Evolutionary conservation across 2,888 invertebrate genomes (phyloP).

Genomic region (Lithophane leautieri): DNA sequence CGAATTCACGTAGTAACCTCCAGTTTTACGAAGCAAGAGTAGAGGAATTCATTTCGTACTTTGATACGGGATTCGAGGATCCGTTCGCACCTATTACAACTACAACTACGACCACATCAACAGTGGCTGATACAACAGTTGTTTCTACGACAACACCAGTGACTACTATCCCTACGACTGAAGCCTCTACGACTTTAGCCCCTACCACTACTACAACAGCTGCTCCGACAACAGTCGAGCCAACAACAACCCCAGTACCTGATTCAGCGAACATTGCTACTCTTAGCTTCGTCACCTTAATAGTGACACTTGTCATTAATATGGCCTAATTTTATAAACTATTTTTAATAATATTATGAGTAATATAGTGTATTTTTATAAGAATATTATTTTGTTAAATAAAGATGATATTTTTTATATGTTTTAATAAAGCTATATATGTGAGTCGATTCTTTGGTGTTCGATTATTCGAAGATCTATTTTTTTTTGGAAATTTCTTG

Average conservation of each 20-base stretch:
- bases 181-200: neutral
- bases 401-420: conserved; percentile 27
- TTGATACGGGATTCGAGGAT: conserved; percentile 81
- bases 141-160: neutral
- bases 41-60: conserved; percentile 76
- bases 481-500: neutral
- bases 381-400: conserved; percentile 26
- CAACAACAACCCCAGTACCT: conserved; percentile 19
- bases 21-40: conserved; percentile 76
- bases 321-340: conserved; percentile 52
- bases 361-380: conserved; percentile 37
- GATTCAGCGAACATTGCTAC: conserved; percentile 77
- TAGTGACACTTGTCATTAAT: conserved; percentile 74
- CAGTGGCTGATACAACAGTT: neutral
- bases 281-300: conserved; percentile 76
- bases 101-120: neutral
- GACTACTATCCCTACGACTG: neutral
- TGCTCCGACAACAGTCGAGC: neutral
- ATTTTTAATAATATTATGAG: conserved; percentile 18
- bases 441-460: conserved; percentile 4
- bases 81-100: conserved; percentile 42
- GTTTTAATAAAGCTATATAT: conserved; percentile 46
- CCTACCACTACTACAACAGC: conserved; percentile 13
- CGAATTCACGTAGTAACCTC: conserved; percentile 73
- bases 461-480: neutral